A percentile compares a stretch with the other conserved stretches of the same genome.
phyloP scores from a whole-genome alignment of 2,888 invertebrate species.

The Nowickia ferox region DNA sequence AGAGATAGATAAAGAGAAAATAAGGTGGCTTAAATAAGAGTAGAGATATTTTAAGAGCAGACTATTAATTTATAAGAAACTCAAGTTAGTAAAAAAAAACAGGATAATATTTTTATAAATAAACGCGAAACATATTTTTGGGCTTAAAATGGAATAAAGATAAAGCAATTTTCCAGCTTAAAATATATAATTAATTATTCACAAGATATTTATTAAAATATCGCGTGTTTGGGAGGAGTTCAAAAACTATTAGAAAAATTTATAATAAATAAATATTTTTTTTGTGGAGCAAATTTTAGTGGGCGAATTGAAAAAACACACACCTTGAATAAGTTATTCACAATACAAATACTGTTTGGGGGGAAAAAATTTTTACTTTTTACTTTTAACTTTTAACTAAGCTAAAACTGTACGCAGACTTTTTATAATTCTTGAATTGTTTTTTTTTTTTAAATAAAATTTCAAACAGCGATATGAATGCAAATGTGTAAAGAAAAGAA shows the following conservation, averaged over 20 bases:
- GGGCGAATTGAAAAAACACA: constrained; percentile 3
- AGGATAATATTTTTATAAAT: background rate
- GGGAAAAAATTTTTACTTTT: background rate
- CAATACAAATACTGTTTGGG: background rate
- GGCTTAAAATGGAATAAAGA: background rate
- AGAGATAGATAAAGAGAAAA: constrained; percentile 1
- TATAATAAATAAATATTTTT: background rate
- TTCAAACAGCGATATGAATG: too few relatives aligned
- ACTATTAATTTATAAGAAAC: background rate
- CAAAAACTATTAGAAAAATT: constrained; percentile 25
- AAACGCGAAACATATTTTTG: background rate
- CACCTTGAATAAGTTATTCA: constrained; percentile 15
- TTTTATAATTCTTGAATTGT: background rate
- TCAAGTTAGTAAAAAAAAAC: background rate
- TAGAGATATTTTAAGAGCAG: background rate
- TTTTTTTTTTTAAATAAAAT: background rate
- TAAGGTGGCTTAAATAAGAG: background rate
- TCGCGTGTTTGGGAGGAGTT: constrained; percentile 41
- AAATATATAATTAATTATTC: background rate
- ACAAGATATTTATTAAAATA: background rate
- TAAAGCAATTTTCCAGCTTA: constrained; percentile 3
- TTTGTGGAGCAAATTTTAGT: background rate
- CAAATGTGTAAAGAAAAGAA: too few relatives aligned
- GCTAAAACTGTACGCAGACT: background rate
- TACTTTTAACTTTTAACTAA: background rate